Base-by-base conservation (phyloP, 2,888 invertebrate species). In the Dasypolia templi region DNA sequence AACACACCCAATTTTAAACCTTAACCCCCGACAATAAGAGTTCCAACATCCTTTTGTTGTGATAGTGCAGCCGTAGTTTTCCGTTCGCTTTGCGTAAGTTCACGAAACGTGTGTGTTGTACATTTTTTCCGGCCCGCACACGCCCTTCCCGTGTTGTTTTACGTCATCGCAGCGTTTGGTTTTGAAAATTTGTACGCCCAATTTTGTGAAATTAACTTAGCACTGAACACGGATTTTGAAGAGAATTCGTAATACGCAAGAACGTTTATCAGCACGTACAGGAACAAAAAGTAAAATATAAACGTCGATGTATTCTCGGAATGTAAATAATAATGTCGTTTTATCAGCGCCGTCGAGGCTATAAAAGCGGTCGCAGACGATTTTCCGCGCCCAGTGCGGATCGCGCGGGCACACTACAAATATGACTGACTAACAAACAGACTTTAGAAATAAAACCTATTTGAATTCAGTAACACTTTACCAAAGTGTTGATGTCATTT, bases 321-420 rank as follows among this genome's bases (percentile, higher is more conserved):
- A 81, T 85, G 86, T 87, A 88, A 88, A 89, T 86, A 53, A 12
- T 11, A 32, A 83, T 76, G 80, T 76, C 75, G 84, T 77, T 78
- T 82, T 87, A 89, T 89, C 89, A 83, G 72, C 72, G 68, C 58
- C 84, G 89, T 91, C 89, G 92, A 95, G 92, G 86, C 87, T 95
- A 95, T 95, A 95, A 77, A 95, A 94, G 89, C 79, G 78, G 68
- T 56, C 39, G 83, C 70, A 75, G 65, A 79, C 49, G 26, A 67
- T 51, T 26, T 63, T 86, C 90, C 65, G 64, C 84, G 95, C 93
- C 94, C 95, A 96, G 95, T 96, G 95, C 94, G 96, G 95, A 95
- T 95, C 88, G 96, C 88, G 92, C 95, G 94, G 95, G 95, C 94
- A 94, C 87, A 94, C 94, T 88, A 86, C 81, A 87, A 92, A 92